phyloP scores from a whole-genome alignment of 2,113 vertebrate genomes.

The Solea senegalensis region DNA sequence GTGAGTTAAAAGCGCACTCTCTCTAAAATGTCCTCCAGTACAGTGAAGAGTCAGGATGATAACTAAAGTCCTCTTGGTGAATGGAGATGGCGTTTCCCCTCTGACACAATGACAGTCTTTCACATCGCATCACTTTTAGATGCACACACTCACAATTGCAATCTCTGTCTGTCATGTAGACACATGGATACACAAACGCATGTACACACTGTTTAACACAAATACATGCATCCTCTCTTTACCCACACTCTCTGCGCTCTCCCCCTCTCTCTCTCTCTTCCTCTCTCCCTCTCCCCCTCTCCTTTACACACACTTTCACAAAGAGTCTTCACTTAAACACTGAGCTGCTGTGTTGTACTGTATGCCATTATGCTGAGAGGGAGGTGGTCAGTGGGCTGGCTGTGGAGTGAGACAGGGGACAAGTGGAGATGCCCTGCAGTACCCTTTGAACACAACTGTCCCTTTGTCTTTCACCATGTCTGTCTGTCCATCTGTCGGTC shows the following conservation, averaged over 20 bases:
- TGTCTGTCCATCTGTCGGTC: conserved; percentile 15
- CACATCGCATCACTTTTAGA: conserved; percentile 41
- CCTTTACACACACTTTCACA: conserved; percentile 49
- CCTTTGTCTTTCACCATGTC: conserved; percentile 63
- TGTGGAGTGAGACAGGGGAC: conserved; percentile 37
- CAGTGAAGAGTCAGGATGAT: conserved; percentile 51
- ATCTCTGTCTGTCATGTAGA: conserved; percentile 52
- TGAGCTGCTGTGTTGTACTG: conserved; percentile 61
- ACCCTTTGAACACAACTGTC: conserved; percentile 61
- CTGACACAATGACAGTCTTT: conserved; percentile 71
- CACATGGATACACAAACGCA: conserved; percentile 37
- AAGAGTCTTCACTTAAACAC: conserved; percentile 57
- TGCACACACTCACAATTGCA: conserved; percentile 43
- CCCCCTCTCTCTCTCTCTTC: background rate
- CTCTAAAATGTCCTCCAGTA: conserved; percentile 43
- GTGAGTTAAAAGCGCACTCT: conserved; percentile 28
- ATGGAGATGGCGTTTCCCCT: conserved; percentile 66
- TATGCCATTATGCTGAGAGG: conserved; percentile 46
- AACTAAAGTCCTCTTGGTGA: conserved; percentile 59
- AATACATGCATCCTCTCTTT: conserved; percentile 23
- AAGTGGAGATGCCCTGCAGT: conserved; percentile 58
- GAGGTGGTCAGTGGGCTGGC: conserved; percentile 48
- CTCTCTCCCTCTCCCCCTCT: background rate
- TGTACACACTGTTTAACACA: conserved; percentile 27
- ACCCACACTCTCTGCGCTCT: background rate